Evolutionary conservation across 1,140 invertebrate species (phyloP).

Genomic region (Calephelis nemesis): DNA sequence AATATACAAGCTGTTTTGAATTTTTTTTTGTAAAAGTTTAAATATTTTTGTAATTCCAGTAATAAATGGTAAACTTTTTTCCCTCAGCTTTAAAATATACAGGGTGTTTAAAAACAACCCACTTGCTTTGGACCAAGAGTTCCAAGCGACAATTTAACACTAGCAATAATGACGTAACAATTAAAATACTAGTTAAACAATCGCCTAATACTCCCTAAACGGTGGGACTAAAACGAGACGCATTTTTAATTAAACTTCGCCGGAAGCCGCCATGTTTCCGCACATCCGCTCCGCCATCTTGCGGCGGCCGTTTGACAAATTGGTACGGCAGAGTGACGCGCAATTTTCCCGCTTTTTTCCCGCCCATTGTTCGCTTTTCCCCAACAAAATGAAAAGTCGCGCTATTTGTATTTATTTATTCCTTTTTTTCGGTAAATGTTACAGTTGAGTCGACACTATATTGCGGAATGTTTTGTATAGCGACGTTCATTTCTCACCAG

Average conservation of each 20-base stretch:
- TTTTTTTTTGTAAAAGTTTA: background rate
- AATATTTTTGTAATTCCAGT: conserved; percentile 3
- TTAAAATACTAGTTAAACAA: conserved; percentile 53
- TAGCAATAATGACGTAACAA: conserved; percentile 43
- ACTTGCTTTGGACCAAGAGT: conserved; percentile 12
- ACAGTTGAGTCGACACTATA: conserved; percentile 50
- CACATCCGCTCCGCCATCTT: conserved; percentile 72
- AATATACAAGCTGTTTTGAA: no score
- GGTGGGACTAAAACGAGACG: conserved; percentile 65
- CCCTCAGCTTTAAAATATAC: background rate
- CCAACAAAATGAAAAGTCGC: conserved; percentile 77
- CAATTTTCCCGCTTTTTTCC: conserved; percentile 77
- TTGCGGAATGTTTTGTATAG: conserved; percentile 56
- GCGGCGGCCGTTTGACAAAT: conserved; percentile 76
- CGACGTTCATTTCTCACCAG: conserved; percentile 58
- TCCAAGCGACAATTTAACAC: conserved; percentile 14
- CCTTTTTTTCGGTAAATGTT: conserved; percentile 62
- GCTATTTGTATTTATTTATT: conserved; percentile 67
- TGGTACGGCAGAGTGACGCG: conserved; percentile 76
- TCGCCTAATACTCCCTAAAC: conserved; percentile 51
- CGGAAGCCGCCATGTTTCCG: conserved; percentile 70
- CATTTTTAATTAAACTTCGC: conserved; percentile 76
- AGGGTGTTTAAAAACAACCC: conserved; percentile 5
- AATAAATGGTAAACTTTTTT: background rate
- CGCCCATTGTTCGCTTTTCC: conserved; percentile 75